A percentile compares a stretch with the other conserved stretches of the same genome.
Evolutionary conservation across 2,797 vertebrate genomes (phyloP).

Genomic region (Tinamus major): DNA sequence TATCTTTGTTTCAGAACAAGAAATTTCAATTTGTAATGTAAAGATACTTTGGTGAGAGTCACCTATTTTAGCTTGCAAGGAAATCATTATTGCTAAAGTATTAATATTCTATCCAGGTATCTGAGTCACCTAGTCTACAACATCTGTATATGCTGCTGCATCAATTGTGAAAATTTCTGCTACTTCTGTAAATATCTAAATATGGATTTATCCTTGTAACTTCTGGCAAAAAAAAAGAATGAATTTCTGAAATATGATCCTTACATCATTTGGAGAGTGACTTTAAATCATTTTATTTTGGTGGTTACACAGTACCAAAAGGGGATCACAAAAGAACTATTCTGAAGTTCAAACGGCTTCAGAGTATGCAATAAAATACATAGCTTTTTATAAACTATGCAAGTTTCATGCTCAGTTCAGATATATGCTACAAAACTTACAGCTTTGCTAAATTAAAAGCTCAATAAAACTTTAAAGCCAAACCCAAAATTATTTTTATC

Average conservation of each 20-base stretch:
- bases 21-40: neutral
- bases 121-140: neutral
- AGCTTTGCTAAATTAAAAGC: neutral
- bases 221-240: neutral
- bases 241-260: neutral
- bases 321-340: neutral
- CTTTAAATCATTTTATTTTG: neutral
- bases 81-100: neutral
- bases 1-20: neutral
- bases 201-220: neutral
- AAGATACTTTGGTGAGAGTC: neutral
- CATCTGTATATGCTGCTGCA: neutral
- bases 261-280: neutral
- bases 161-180: neutral
- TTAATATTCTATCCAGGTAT: neutral
- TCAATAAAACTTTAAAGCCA: neutral
- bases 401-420: too few species aligned
- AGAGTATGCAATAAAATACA: too few species aligned
- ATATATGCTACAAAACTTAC: too few species aligned
- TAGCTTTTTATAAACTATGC: too few species aligned
- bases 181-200: neutral
- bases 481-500: too few species aligned
- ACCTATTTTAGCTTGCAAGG: neutral
- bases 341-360: too few species aligned
- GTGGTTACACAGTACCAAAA: neutral